These are phyloP conservation scores for Lamprologus sp. DNA, from an alignment of 2,113 vertebrate species.

Conservation along the genomic window DNA sequence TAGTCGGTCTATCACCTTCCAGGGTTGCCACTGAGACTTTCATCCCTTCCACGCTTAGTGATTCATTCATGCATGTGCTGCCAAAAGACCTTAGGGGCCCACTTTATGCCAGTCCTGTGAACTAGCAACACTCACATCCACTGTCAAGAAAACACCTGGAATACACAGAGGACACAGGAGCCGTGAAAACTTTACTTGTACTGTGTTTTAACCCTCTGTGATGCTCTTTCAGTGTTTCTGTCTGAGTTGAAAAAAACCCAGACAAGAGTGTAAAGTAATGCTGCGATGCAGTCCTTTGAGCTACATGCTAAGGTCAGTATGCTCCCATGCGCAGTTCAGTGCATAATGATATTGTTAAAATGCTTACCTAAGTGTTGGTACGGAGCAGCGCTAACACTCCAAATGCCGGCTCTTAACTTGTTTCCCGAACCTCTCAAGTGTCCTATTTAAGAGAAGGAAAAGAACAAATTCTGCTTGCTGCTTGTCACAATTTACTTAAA, in stretches of 20 bases:
- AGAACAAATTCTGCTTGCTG: background rate
- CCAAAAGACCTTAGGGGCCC: constrained; percentile 10
- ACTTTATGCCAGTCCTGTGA: background rate
- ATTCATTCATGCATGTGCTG: constrained; percentile 25
- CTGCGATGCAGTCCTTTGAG: background rate
- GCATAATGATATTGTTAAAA: background rate
- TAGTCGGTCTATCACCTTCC: background rate
- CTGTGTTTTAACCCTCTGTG: background rate
- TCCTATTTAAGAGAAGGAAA: background rate
- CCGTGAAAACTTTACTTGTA: background rate
- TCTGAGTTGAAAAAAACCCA: background rate
- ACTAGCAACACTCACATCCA: background rate
- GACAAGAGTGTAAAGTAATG: background rate
- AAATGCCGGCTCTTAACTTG: background rate
- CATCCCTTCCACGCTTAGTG: background rate
- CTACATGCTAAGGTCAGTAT: background rate
- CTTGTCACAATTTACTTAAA: background rate
- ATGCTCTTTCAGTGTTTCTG: background rate
- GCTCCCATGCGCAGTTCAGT: background rate
- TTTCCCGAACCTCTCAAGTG: background rate
- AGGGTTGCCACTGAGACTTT: background rate
- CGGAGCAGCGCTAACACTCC: background rate
- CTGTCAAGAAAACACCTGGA: background rate
- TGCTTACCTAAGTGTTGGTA: background rate
- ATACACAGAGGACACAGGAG: background rate